These are phyloP conservation scores for Drosophila conformis DNA, from an alignment of 2,888 invertebrate species.

Conservation along the genomic window DNA sequence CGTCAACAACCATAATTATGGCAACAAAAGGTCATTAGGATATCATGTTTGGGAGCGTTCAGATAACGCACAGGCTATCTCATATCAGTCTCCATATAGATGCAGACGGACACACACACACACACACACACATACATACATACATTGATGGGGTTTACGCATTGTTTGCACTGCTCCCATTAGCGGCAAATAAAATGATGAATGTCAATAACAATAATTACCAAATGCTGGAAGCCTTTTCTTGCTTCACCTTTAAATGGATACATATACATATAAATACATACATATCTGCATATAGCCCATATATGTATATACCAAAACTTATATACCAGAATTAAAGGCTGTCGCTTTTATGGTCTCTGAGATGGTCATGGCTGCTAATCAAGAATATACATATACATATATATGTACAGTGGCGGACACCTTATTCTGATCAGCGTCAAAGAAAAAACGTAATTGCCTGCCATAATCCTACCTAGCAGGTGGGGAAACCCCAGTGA, in stretches of 20 bases:
- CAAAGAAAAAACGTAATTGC: too few relatives aligned
- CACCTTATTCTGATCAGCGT: too few relatives aligned
- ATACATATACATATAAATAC: too few relatives aligned
- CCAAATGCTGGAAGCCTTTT: conserved; percentile 22
- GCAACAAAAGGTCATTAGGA: conserved; percentile 44
- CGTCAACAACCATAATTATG: not conserved
- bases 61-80: conserved; percentile 28
- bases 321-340: not conserved
- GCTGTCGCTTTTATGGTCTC: not conserved
- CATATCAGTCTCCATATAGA: conserved; percentile 7
- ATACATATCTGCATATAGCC: not conserved
- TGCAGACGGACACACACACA: conserved; percentile 2
- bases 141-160: conserved; percentile 17
- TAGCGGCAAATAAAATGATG: conserved; percentile 40
- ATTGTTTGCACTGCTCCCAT: conserved; percentile 21
- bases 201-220: conserved; percentile 64
- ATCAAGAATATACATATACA: not conserved
- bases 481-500: too few relatives aligned
- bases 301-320: not conserved
- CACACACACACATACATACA: conserved; percentile 4
- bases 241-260: conserved; percentile 6
- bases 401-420: too few relatives aligned
- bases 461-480: too few relatives aligned
- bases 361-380: not conserved
- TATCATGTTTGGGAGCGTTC: conserved; percentile 5